These are phyloP conservation scores for Argya squamiceps DNA, from an alignment of 2,797 vertebrate species.

Conservation along the genomic window DNA sequence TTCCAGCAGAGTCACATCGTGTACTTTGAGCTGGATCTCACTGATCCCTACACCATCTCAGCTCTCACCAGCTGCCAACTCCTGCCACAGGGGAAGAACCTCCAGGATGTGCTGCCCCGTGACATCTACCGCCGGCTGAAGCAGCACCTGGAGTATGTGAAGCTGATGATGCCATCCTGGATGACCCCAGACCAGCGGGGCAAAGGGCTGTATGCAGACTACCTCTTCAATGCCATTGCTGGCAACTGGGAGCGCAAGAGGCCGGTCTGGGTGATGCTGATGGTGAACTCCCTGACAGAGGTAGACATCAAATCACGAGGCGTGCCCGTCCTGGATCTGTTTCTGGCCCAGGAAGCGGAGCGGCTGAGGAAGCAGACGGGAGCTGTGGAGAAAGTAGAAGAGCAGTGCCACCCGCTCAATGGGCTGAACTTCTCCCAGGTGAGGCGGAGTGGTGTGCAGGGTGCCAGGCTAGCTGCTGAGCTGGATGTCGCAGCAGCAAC, in stretches of 20 bases:
- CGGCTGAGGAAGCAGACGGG: slow-evolving; percentile 87
- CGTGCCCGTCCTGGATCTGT: slow-evolving; percentile 86
- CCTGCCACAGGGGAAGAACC: slow-evolving; percentile 85
- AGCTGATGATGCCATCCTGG: slow-evolving; percentile 91
- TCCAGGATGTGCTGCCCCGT: slow-evolving; percentile 86
- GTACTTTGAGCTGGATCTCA: slow-evolving; percentile 91
- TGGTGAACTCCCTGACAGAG: slow-evolving; percentile 90
- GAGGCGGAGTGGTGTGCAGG: neutral
- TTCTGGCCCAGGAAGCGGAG: slow-evolving; percentile 90
- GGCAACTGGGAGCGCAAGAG: slow-evolving; percentile 92
- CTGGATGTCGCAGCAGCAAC: neutral
- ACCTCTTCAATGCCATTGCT: slow-evolving; percentile 89
- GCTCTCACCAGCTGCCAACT: slow-evolving; percentile 88
- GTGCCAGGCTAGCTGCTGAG: neutral
- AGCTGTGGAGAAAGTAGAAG: slow-evolving; percentile 90
- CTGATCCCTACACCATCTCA: slow-evolving; percentile 86
- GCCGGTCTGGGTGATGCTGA: slow-evolving; percentile 91
- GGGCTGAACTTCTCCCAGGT: slow-evolving; percentile 92
- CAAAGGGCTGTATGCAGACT: slow-evolving; percentile 89
- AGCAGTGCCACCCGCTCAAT: slow-evolving; percentile 90
- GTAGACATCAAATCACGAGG: slow-evolving; percentile 87
- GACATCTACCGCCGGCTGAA: slow-evolving; percentile 87
- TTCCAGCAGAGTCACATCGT: slow-evolving; percentile 88
- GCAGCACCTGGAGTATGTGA: slow-evolving; percentile 87
- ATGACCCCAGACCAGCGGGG: slow-evolving; percentile 89